These are phyloP conservation scores for Zygogramma bicolorata DNA, from an alignment of 2,888 invertebrate species.

Conservation along the genomic window DNA sequence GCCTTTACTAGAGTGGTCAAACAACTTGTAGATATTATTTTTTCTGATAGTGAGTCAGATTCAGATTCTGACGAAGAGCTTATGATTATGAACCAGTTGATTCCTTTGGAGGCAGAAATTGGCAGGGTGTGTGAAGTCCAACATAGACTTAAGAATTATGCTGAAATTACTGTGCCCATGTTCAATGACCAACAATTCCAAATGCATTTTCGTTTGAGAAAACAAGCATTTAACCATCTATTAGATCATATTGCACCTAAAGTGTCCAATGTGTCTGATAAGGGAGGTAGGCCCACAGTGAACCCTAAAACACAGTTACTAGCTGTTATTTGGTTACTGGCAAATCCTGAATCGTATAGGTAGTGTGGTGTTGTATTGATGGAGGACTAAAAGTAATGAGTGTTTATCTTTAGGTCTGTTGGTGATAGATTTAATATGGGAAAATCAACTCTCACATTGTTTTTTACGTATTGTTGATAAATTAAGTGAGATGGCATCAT, in stretches of 20 bases:
- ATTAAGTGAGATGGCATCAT: neutral
- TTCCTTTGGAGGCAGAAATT: no score
- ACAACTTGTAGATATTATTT: no score
- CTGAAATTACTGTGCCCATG: no score
- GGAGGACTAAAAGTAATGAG: neutral
- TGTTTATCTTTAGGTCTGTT: conserved; percentile 2
- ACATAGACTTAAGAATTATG: no score
- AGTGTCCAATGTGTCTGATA: conserved; percentile 4
- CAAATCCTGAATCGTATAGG: conserved; percentile 9
- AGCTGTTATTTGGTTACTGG: conserved; percentile 8
- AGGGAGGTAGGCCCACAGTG: conserved; percentile 3
- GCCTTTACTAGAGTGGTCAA: no score
- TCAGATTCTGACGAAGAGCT: no score
- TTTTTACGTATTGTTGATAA: neutral
- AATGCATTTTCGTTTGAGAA: conserved; percentile 7
- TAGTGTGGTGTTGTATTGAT: conserved; percentile 5
- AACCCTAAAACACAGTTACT: conserved; percentile 10
- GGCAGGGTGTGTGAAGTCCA: no score
- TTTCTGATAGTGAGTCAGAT: no score
- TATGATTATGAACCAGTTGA: no score
- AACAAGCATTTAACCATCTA: conserved; percentile 8
- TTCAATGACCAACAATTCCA: neutral
- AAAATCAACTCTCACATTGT: conserved; percentile 13
- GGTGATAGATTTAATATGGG: no score
- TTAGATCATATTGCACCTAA: neutral